These are phyloP conservation scores for Silurus meridionalis DNA, from an alignment of 2,113 vertebrate species.

Conservation along the genomic window DNA sequence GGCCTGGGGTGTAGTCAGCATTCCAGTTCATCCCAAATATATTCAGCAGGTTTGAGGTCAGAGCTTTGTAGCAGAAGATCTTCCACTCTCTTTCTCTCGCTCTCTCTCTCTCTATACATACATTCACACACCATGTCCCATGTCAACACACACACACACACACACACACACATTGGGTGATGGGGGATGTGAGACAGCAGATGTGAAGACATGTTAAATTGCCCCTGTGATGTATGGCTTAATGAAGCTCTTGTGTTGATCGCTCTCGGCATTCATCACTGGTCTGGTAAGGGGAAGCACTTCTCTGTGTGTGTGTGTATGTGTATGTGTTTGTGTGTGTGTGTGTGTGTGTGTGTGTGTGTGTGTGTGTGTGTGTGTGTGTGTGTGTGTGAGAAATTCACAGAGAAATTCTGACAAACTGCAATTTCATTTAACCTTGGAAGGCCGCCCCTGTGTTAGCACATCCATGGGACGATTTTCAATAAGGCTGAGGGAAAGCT, in stretches of 20 bases:
- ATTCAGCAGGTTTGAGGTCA: too few relatives aligned
- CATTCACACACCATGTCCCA: slow-evolving; percentile 25
- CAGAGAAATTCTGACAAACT: slow-evolving; percentile 79
- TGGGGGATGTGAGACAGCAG: slow-evolving; percentile 75
- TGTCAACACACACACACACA: slow-evolving; percentile 33
- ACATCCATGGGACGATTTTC: slow-evolving; percentile 81
- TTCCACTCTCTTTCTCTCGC: slow-evolving; percentile 14
- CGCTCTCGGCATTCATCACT: slow-evolving; percentile 47
- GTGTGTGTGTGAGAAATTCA: background rate
- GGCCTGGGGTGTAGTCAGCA: too few relatives aligned
- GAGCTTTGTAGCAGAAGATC: background rate
- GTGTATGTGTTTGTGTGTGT: background rate
- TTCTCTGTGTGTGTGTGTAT: slow-evolving; percentile 14
- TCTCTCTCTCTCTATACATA: slow-evolving; percentile 2
- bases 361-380: background rate
- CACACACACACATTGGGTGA: slow-evolving; percentile 19
- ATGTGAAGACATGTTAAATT: slow-evolving; percentile 85
- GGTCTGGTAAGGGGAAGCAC: slow-evolving; percentile 29
- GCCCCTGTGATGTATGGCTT: slow-evolving; percentile 86
- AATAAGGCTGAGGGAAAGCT: slow-evolving; percentile 64
- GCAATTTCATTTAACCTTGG: slow-evolving; percentile 91
- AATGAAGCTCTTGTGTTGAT: slow-evolving; percentile 79
- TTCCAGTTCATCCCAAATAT: too few relatives aligned
- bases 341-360: background rate
- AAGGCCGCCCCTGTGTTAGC: slow-evolving; percentile 75